Percentiles rank a stretch among this genome's conserved stretches.
phyloP scores from a whole-genome alignment of 2,888 invertebrate genomes.

The Caradrina kadenii region DNA sequence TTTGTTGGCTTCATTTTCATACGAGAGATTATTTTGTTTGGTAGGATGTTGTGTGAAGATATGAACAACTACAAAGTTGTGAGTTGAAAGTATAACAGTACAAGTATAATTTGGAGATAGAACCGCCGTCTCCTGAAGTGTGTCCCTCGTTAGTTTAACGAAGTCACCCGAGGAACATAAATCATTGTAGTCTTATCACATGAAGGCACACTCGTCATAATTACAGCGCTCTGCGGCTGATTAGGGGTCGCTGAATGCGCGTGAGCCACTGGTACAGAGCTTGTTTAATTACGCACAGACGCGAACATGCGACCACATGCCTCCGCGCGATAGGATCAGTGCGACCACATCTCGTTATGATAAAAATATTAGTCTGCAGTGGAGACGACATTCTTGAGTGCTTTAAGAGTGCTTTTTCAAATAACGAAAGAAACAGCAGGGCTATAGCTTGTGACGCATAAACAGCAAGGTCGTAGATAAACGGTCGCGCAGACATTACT shows the following conservation, averaged over 20 bases:
- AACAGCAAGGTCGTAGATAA: not conserved
- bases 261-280: not conserved
- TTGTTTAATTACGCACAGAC: constrained; percentile 36
- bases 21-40: constrained; percentile 15
- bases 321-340: constrained; percentile 45
- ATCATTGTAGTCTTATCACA: constrained; percentile 25
- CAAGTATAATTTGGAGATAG: not conserved
- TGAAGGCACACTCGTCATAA: constrained; percentile 11
- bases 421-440: constrained; percentile 9
- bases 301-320: constrained; percentile 18
- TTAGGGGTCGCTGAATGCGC: constrained; percentile 18
- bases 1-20: constrained; percentile 12
- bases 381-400: constrained; percentile 33
- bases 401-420: constrained; percentile 29
- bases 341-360: constrained; percentile 42
- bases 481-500: too few species aligned
- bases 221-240: constrained; percentile 19
- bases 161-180: constrained; percentile 26
- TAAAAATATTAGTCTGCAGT: constrained; percentile 32
- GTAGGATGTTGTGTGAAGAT: not conserved
- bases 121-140: constrained; percentile 1
- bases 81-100: not conserved
- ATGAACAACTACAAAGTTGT: not conserved
- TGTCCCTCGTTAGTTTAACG: constrained; percentile 4
- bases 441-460: constrained; percentile 9